These are phyloP conservation scores for Meandrusa payeni DNA, from an alignment of 2,888 invertebrate genomes.

Conservation along the genomic window DNA sequence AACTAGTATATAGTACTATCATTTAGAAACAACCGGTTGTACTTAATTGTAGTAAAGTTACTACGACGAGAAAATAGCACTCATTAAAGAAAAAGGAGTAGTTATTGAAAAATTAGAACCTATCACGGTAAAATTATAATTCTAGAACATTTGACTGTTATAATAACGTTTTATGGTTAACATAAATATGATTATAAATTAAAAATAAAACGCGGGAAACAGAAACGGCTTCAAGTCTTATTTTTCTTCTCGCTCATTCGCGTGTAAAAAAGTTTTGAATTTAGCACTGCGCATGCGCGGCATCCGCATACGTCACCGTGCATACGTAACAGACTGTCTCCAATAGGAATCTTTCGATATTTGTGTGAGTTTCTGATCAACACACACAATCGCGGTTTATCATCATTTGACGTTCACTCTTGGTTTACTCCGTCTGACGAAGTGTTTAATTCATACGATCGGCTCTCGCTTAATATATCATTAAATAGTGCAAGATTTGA, in stretches of 20 bases:
- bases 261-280: constrained; percentile 51
- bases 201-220: constrained; percentile 24
- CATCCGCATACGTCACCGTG: constrained; percentile 53
- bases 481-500: constrained; percentile 21
- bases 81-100: too few species aligned
- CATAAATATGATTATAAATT: constrained; percentile 7
- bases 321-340: constrained; percentile 54
- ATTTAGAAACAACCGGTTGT: too few species aligned
- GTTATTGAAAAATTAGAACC: too few species aligned
- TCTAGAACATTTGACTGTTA: too few species aligned
- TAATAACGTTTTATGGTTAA: too few species aligned
- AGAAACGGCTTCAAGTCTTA: constrained; percentile 10
- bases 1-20: too few species aligned
- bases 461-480: constrained; percentile 23
- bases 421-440: constrained; percentile 43
- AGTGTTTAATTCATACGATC: constrained; percentile 39
- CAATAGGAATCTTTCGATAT: constrained; percentile 52
- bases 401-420: constrained; percentile 52
- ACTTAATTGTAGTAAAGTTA: too few species aligned
- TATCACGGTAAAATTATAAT: too few species aligned
- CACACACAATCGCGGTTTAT: constrained; percentile 46
- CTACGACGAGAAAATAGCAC: too few species aligned
- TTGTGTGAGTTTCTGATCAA: constrained; percentile 52
- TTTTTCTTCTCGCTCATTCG: constrained; percentile 41
- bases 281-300: constrained; percentile 61